A percentile compares a stretch with the other conserved stretches of the same genome.
These are phyloP conservation scores for Cynaeus angustus DNA, from an alignment of 2,888 invertebrate genomes.

Conservation along the genomic window DNA sequence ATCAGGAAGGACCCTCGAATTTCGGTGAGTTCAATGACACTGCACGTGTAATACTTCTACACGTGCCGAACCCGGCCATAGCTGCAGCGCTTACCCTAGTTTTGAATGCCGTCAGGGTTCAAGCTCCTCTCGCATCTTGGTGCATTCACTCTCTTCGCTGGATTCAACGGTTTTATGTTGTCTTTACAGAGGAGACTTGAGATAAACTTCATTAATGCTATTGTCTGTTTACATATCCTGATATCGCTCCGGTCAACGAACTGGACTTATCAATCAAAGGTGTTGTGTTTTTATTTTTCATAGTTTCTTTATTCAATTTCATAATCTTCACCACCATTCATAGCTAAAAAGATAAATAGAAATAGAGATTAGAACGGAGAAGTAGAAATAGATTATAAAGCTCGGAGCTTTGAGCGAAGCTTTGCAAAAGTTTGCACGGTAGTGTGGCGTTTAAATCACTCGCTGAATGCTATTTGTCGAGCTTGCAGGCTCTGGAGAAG, in stretches of 20 bases:
- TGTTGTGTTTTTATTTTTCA: constrained; percentile 1
- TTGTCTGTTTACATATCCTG: constrained; percentile 36
- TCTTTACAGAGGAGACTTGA: constrained; percentile 34
- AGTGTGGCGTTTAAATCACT: constrained; percentile 32
- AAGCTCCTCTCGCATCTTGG: constrained; percentile 52
- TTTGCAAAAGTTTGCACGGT: constrained; percentile 26
- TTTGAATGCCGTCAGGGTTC: constrained; percentile 57
- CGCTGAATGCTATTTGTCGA: background rate
- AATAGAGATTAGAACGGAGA: background rate
- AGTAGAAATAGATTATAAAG: background rate
- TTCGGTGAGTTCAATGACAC: constrained; percentile 60
- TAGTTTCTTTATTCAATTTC: no score
- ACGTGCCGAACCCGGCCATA: constrained; percentile 66
- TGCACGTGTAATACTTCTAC: constrained; percentile 63
- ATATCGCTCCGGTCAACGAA: constrained; percentile 35
- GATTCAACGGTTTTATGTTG: constrained; percentile 47
- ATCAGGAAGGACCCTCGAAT: constrained; percentile 50
- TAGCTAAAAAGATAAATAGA: background rate
- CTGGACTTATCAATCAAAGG: constrained; percentile 31
- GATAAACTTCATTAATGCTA: constrained; percentile 37
- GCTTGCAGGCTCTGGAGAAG: background rate
- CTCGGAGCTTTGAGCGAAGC: background rate
- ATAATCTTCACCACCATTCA: no score
- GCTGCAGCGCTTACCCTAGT: constrained; percentile 67
- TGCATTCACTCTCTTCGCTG: constrained; percentile 33